Percentiles rank a stretch among this genome's conserved stretches.
Evolutionary conservation across 2,797 vertebrate species (phyloP).

Genomic region (Trichosurus vulpecula): DNA sequence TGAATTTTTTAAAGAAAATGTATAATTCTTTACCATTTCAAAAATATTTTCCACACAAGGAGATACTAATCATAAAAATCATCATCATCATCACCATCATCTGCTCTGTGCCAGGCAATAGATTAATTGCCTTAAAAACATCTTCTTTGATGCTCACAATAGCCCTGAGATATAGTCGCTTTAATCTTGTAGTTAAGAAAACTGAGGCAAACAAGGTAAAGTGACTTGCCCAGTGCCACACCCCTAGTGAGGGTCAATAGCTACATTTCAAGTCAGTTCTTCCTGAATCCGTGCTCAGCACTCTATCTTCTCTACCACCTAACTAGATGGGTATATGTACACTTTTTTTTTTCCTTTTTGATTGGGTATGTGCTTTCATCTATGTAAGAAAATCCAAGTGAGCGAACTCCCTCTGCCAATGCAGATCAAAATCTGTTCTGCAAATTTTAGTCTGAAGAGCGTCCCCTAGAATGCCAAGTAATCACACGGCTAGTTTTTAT

Average conservation of each 20-base stretch:
- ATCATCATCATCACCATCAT: no score
- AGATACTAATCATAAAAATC: neutral
- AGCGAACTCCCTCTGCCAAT: neutral
- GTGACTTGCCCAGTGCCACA: neutral
- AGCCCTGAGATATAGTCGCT: neutral
- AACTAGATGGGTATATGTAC: neutral
- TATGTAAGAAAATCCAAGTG: neutral
- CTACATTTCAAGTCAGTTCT: neutral
- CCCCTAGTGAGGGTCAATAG: neutral
- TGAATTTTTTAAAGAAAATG: neutral
- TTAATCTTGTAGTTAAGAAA: neutral
- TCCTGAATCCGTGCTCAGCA: neutral
- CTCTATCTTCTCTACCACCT: neutral
- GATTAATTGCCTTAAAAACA: neutral
- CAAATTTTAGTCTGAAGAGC: neutral
- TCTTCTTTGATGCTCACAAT: neutral
- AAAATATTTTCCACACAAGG: neutral
- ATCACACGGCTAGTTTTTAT: neutral
- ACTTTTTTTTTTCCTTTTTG: neutral
- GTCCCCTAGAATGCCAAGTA: neutral
- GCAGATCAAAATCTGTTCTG: neutral
- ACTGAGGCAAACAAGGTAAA: neutral
- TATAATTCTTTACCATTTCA: neutral
- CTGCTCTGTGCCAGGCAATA: neutral
- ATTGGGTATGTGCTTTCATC: neutral